Evolutionary conservation across 2,113 vertebrate species (phyloP).

Genomic region (Leiothrix lutea): DNA sequence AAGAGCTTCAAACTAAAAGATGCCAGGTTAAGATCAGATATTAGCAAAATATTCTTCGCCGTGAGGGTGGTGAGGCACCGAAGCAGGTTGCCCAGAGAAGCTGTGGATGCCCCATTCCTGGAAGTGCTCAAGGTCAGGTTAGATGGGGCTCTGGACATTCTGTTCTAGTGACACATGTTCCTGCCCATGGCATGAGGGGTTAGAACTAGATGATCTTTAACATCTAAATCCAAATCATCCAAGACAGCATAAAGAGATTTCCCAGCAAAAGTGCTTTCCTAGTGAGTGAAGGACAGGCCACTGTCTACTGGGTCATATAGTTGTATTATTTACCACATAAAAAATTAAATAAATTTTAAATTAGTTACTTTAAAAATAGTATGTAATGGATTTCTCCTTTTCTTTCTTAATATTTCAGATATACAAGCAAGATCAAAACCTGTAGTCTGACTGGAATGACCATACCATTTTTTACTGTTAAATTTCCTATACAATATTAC

Average conservation of each 20-base stretch:
- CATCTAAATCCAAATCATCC: neutral
- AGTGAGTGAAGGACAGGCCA: neutral
- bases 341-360: neutral
- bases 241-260: neutral
- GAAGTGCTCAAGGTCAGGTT: neutral
- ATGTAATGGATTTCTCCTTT: neutral
- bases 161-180: accelerated
- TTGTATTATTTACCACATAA: neutral
- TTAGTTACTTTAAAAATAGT: neutral
- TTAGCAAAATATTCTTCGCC: neutral
- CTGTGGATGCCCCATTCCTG: neutral
- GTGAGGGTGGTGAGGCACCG: neutral
- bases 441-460: neutral
- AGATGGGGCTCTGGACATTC: neutral
- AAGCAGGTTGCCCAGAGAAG: neutral
- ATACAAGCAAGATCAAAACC: neutral
- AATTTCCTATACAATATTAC: neutral
- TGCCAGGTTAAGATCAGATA: neutral
- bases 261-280: neutral
- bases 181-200: neutral
- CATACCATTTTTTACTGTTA: neutral
- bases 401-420: neutral
- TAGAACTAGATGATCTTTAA: neutral
- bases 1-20: neutral
- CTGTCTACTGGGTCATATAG: neutral